Evolutionary conservation across 2,797 vertebrate species (phyloP).

Genomic region (Enteromius trimaculatus): DNA sequence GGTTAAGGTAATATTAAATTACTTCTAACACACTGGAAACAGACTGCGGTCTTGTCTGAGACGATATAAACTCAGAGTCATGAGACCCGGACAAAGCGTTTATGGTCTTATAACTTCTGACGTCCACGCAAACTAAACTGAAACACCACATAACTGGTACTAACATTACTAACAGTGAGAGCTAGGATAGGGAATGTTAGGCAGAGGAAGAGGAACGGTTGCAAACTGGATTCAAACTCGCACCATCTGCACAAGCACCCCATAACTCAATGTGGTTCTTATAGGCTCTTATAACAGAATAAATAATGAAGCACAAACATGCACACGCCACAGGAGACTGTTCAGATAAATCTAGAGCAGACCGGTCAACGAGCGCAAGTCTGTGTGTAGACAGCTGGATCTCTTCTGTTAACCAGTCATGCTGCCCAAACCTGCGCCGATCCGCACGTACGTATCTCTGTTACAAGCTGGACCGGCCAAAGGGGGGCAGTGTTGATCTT

Average conservation of each 20-base stretch:
- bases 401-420: constrained; percentile 58
- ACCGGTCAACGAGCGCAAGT: constrained; percentile 52
- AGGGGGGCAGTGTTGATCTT: constrained; percentile 64
- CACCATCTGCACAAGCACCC: neutral
- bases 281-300: constrained; percentile 2
- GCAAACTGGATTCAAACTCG: neutral
- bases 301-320: constrained; percentile 29
- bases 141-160: neutral
- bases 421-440: constrained; percentile 50
- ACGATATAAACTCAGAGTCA: neutral
- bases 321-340: constrained; percentile 43
- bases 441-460: constrained; percentile 15
- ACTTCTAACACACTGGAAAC: neutral
- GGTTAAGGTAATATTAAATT: neutral
- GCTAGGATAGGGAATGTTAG: neutral
- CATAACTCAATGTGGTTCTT: neutral
- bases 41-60: neutral
- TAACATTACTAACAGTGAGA: neutral
- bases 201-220: neutral
- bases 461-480: constrained; percentile 31
- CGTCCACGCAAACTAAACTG: neutral
- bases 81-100: neutral
- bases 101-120: neutral
- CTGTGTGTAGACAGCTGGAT: constrained; percentile 53
- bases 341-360: constrained; percentile 47